Evolutionary conservation across 1,140 invertebrate species (phyloP), one percentile per base, ranked within the genome.

Genomic region (Stegodyphus dumicola): DNA sequence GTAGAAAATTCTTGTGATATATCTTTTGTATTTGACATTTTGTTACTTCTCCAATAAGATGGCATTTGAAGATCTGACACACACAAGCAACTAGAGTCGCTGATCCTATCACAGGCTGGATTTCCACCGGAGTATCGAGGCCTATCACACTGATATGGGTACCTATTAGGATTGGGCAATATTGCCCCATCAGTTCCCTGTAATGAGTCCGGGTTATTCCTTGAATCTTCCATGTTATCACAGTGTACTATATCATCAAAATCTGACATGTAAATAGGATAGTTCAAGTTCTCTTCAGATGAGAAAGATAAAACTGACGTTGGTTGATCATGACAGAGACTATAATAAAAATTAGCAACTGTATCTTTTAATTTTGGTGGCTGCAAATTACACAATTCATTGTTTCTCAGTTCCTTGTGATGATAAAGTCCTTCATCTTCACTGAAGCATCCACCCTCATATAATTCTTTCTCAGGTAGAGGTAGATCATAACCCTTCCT

Each of bases 181-280:
- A 69, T 48, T 5, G 56, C 71, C 33, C 33, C 67, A 13, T 51
- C 51, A 48, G 54, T 13, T 6, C 13, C 33, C 18, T 73, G 67
- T 18, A 81, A 18, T 66, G 80, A 70, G 49, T 83, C 80, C 6
- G 71, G n/a, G 54, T 65, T 18, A 67, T 51, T 83, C 71, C 54
- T 80, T n/a, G 81, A 76, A 18, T 85, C 81, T 13, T 56, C 81
- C 74, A 85, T 85, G 52, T 85, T 85, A 85, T 85, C 81, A 85
- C 81, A 85, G 74, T 85, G 81, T 15, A 85, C 81, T 54, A 85
- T 77, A 51, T 77, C 81, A 77, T 85, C 81, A 60, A 85, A 85
- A 69, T 85, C 81, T 7, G 80, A 83, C 80, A 83, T 83, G 52
- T 85, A 85, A 17, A 85, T 85, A 7, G 81, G 81, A 52, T 85